Evolutionary conservation across 2,113 vertebrate genomes (phyloP).

Genomic region (Toxotes jaculatrix): DNA sequence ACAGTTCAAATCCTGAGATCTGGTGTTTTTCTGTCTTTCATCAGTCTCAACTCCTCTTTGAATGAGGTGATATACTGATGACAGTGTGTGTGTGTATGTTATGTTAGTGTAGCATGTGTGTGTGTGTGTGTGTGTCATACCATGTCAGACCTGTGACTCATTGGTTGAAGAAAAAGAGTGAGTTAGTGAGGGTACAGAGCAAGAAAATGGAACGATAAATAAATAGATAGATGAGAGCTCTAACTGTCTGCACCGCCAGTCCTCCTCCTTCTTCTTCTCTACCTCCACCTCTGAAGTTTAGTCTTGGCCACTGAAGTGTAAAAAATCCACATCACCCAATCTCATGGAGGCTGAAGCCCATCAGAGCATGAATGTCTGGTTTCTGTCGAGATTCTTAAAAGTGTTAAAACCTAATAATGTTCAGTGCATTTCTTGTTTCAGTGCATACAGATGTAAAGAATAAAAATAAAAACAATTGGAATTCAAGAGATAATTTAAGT

Average conservation of each 20-base stretch:
- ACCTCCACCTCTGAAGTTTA: conserved; percentile 47
- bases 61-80: background rate
- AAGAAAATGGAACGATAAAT: conserved; percentile 45
- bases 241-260: conserved; percentile 35
- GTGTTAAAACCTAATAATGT: conserved; percentile 57
- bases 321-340: conserved; percentile 68
- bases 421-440: conserved; percentile 42
- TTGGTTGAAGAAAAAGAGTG: conserved; percentile 25
- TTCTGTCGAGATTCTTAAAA: conserved; percentile 31
- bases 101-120: background rate
- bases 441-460: background rate
- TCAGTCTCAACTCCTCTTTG: conserved; percentile 27
- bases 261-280: conserved; percentile 14
- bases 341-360: conserved; percentile 43
- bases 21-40: conserved; percentile 3
- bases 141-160: conserved; percentile 55
- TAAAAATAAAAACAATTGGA: conserved; percentile 5
- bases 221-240: conserved; percentile 51
- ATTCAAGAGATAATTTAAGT: conserved; percentile 3
- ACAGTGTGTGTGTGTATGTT: conserved; percentile 2
- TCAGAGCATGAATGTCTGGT: conserved; percentile 62
- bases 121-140: background rate
- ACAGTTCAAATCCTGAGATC: background rate
- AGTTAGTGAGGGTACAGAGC: conserved; percentile 53
- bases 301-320: conserved; percentile 47